Evolutionary conservation across 2,113 vertebrate genomes (phyloP).

Genomic region (Haemorhous mexicanus): DNA sequence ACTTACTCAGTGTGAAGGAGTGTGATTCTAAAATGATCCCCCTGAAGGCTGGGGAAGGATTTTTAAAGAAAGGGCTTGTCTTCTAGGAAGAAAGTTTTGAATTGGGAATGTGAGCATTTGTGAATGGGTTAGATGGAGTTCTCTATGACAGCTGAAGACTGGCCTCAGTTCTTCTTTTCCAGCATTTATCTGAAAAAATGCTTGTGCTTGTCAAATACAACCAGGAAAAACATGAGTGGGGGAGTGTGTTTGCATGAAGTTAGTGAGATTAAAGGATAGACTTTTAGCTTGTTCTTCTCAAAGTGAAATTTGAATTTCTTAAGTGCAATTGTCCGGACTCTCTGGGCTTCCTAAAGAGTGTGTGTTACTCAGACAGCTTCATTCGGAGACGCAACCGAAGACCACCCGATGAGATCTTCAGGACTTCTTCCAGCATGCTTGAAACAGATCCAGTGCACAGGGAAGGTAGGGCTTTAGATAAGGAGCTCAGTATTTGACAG

Average conservation of each 20-base stretch:
- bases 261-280: not conserved
- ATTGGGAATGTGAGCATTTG: not conserved
- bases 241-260: not conserved
- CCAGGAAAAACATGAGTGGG: not conserved
- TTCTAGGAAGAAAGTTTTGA: not conserved
- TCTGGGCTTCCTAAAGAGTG: not conserved
- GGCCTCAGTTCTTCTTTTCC: not conserved
- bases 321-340: not conserved
- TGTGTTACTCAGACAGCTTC: not conserved
- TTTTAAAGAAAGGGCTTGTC: not conserved
- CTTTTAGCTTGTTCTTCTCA: not conserved
- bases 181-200: not conserved
- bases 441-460: not conserved
- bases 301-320: not conserved
- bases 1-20: not conserved
- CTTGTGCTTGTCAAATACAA: rapidly evolving
- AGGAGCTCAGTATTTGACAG: not conserved
- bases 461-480: not conserved
- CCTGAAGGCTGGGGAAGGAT: not conserved
- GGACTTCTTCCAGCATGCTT: not conserved
- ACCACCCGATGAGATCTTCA: not conserved
- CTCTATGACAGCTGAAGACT: not conserved
- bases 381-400: not conserved
- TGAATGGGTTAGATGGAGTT: not conserved
- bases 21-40: not conserved